Evolutionary conservation across 2,888 invertebrate genomes (phyloP), one percentile per base, ranked within the genome.

Genomic region (Apocheima hispidaria): DNA sequence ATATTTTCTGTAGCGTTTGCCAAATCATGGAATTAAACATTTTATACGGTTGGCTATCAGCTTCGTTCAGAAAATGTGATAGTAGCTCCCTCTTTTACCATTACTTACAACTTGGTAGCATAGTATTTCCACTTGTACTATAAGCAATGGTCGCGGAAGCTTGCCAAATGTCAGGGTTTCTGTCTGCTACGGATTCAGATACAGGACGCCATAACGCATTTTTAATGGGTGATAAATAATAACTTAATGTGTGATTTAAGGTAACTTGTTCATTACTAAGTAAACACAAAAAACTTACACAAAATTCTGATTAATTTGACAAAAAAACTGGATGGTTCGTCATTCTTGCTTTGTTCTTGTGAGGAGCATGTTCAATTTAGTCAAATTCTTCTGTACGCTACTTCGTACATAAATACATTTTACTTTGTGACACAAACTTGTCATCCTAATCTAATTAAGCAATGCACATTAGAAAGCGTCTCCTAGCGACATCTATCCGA

Each of bases 121-220:
- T 10, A 4, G 6, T 46, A 46, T 30, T 18, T 46, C 5, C 30
- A 30, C 12, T 23, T 20, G 30, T 46, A 46, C 46, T 46, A 10
- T 46, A 33, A 68, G 16, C 62, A 40, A 38, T 51, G 38, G 82
- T 84, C 79, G 80, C 83, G 87, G 86, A 86, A 83, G 78, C 69
- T 63, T 66, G 63, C 72, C 67, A 89, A 90, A 90, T 91, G 90
- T 90, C 90, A 90, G 82, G 89, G 90, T 82, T 83, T 79, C 62
- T 60, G 66, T 52, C 66, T 76, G 73, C 74, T 72, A 75, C 79
- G 77, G 75, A 79, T 80, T 74, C 72, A 65, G 69, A 70, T 61
- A 57, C 61, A 67, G 71, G 71, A 68, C 53, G 66, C 70, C 70
- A 69, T 71, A 59, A 61, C 35, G 38, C 56, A 64, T 63, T 46